Conservation (phyloP, 2,888 invertebrate genomes). For the Agrochola lota region DNA sequence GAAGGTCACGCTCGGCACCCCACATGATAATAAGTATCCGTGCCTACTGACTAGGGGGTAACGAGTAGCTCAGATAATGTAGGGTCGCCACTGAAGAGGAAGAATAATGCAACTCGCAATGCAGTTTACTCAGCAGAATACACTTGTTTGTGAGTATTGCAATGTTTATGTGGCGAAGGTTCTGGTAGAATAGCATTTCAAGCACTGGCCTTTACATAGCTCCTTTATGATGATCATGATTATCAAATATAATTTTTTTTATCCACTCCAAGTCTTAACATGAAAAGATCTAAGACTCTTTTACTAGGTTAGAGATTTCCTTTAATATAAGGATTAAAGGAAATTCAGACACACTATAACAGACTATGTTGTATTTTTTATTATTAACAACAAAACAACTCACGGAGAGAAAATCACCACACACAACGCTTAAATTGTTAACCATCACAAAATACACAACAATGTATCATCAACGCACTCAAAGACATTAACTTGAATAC, state of each 20-base stretch:
- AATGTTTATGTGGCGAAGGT: slow-evolving; percentile 3
- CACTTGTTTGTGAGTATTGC: neutral
- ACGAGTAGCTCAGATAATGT: slow-evolving; percentile 75
- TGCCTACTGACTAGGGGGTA: slow-evolving; percentile 88
- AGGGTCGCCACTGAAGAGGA: slow-evolving; percentile 68
- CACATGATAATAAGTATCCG: slow-evolving; percentile 81
- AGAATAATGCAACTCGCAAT: slow-evolving; percentile 51
- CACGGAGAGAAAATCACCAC: slow-evolving; percentile 61
- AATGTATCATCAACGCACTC: slow-evolving; percentile 11
- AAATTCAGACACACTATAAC: neutral
- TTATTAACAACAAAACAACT: slow-evolving; percentile 26
- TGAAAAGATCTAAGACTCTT: neutral
- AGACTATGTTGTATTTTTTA: neutral
- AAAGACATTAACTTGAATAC: slow-evolving; percentile 34
- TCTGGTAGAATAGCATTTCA: neutral
- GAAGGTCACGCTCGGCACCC: slow-evolving; percentile 81
- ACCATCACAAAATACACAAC: slow-evolving; percentile 56
- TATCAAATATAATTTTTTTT: neutral
- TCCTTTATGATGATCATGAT: neutral
- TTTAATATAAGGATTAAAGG: neutral
- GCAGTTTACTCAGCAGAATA: slow-evolving; percentile 38
- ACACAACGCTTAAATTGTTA: slow-evolving; percentile 47
- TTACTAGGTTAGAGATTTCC: neutral
- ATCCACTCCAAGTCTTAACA: neutral
- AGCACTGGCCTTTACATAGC: neutral